Evolutionary conservation across 2,888 invertebrate genomes (phyloP).

Genomic region (Mayetiola destructor): DNA sequence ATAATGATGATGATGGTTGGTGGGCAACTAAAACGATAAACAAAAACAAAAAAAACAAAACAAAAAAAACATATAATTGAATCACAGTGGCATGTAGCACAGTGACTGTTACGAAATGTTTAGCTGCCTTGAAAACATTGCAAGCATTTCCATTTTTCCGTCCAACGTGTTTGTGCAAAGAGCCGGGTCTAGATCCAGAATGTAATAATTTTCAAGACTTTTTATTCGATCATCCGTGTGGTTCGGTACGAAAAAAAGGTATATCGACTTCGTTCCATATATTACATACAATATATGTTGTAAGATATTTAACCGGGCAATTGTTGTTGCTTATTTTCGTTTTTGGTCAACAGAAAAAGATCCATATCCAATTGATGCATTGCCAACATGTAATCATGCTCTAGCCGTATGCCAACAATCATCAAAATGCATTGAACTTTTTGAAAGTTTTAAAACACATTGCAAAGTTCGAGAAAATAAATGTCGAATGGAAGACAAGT

Average conservation of each 20-base stretch:
- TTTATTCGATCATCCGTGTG: slow-evolving; percentile 85
- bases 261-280: slow-evolving; percentile 18
- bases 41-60: too few relatives aligned
- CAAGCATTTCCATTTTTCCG: slow-evolving; percentile 88
- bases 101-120: slow-evolving; percentile 84
- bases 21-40: too few relatives aligned
- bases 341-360: slow-evolving; percentile 50
- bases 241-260: slow-evolving; percentile 83
- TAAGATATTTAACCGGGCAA: background rate
- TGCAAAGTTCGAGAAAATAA: slow-evolving; percentile 76
- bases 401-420: slow-evolving; percentile 71
- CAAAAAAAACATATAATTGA: too few relatives aligned
- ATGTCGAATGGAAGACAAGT: slow-evolving; percentile 84
- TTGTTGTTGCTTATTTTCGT: background rate
- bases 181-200: slow-evolving; percentile 79
- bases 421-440: slow-evolving; percentile 63
- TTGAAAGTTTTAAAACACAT: slow-evolving; percentile 72
- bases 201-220: slow-evolving; percentile 88
- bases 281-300: slow-evolving; percentile 6
- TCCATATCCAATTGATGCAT: slow-evolving; percentile 74
- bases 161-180: slow-evolving; percentile 82
- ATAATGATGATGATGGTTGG: too few relatives aligned
- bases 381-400: slow-evolving; percentile 82
- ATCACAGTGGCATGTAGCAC: slow-evolving; percentile 90
- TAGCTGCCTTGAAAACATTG: slow-evolving; percentile 74